Evolutionary conservation across 1,140 invertebrate species (phyloP).

Genomic region (Drosophila burlai): DNA sequence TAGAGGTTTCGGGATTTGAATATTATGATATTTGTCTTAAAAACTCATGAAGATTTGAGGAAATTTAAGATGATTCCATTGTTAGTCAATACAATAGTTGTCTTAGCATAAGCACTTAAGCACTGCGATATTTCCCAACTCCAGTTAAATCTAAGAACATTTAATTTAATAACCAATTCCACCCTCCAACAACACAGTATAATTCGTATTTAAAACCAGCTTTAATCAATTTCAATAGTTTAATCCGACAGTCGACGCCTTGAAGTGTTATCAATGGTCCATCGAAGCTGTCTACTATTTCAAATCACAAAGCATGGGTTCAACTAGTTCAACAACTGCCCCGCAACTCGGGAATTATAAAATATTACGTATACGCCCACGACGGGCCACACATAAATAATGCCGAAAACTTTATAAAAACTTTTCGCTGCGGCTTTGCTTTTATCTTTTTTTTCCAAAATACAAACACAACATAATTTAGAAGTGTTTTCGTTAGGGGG

Average conservation of each 20-base stretch:
- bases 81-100: no score
- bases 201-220: background rate
- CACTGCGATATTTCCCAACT: background rate
- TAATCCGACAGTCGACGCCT: slow-evolving; percentile 30
- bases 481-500: slow-evolving; percentile 37
- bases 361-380: slow-evolving; percentile 80
- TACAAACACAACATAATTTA: slow-evolving; percentile 30
- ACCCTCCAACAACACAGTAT: background rate
- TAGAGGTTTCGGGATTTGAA: no score
- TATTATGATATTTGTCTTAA: no score
- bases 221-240: slow-evolving; percentile 28
- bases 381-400: slow-evolving; percentile 60
- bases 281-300: slow-evolving; percentile 20
- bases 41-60: no score
- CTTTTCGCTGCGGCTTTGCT: slow-evolving; percentile 60
- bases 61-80: no score
- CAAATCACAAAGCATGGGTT: slow-evolving; percentile 43
- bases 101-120: background rate
- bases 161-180: slow-evolving; percentile 4
- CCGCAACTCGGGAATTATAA: slow-evolving; percentile 52
- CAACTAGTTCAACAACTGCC: slow-evolving; percentile 32
- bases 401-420: slow-evolving; percentile 61
- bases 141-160: background rate
- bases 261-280: slow-evolving; percentile 33
- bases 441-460: slow-evolving; percentile 61